Evolutionary conservation across 2,113 vertebrate genomes (phyloP).

Genomic region (Corvus moneduloides): DNA sequence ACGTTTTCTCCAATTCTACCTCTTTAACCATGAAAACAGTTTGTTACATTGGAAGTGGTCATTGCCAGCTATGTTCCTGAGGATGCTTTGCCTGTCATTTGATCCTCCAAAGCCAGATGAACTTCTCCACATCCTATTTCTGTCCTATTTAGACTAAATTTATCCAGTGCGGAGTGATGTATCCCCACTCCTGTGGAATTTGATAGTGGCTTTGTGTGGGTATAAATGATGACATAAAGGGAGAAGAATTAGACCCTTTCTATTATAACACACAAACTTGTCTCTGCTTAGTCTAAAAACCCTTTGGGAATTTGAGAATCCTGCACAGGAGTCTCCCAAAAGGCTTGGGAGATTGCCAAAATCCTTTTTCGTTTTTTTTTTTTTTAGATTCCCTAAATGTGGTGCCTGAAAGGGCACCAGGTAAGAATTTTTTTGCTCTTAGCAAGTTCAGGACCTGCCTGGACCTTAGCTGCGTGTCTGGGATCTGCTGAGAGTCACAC

Average conservation of each 20-base stretch:
- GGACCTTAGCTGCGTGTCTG: background rate
- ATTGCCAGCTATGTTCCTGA: background rate
- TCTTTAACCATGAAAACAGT: accelerated
- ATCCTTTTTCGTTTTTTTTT: background rate
- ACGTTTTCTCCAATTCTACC: accelerated
- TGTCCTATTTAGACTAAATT: background rate
- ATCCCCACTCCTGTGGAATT: background rate
- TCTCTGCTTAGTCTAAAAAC: background rate
- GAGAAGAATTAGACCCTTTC: background rate
- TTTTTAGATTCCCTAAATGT: background rate
- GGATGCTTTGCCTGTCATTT: constrained; percentile 22
- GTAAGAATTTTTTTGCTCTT: background rate
- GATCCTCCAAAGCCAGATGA: constrained; percentile 23
- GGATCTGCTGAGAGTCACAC: constrained; percentile 48
- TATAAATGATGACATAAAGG: background rate
- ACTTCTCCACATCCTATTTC: background rate
- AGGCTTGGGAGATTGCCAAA: background rate
- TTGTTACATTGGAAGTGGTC: too few relatives aligned
- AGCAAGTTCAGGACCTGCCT: background rate
- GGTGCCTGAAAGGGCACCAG: background rate
- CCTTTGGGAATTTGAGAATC: background rate
- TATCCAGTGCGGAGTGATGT: background rate
- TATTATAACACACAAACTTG: background rate
- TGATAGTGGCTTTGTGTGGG: constrained; percentile 36
- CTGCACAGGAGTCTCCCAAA: background rate